phyloP scores from a whole-genome alignment of 1,140 invertebrate genomes.

The Zelostemma sp. region DNA sequence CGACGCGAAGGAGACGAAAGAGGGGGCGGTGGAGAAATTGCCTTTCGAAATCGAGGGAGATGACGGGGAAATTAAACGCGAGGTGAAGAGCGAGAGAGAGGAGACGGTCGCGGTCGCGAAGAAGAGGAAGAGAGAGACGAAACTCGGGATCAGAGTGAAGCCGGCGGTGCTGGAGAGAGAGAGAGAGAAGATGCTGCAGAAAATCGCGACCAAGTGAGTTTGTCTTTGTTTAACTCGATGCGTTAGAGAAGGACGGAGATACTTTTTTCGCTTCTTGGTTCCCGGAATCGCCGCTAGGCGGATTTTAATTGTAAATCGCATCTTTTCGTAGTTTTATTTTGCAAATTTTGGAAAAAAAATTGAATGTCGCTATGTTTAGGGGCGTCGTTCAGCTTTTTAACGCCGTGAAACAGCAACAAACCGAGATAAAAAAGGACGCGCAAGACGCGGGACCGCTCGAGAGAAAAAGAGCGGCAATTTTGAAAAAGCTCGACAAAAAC shows the following conservation, averaged over 20 bases:
- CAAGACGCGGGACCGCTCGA: slow-evolving; percentile 81
- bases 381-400: slow-evolving; percentile 95
- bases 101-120: too few species aligned
- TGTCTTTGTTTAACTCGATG: too few species aligned
- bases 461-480: slow-evolving; percentile 84
- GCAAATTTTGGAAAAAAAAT: too few species aligned
- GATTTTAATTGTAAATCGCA: too few species aligned
- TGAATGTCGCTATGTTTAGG: slow-evolving; percentile 74
- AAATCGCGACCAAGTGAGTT: slow-evolving; percentile 82
- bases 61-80: slow-evolving; percentile 64
- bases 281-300: too few species aligned
- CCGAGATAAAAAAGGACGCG: slow-evolving; percentile 80
- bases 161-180: slow-evolving; percentile 80
- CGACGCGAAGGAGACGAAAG: slow-evolving; percentile 66
- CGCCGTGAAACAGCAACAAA: slow-evolving; percentile 88
- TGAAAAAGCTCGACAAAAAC: slow-evolving; percentile 85
- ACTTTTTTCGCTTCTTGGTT: slow-evolving; percentile 12
- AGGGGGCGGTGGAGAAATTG: slow-evolving; percentile 62
- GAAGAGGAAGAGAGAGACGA: slow-evolving; percentile 70
- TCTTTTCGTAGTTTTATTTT: too few species aligned
- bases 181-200: slow-evolving; percentile 80
- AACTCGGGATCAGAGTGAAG: slow-evolving; percentile 79
- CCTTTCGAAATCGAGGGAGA: slow-evolving; percentile 71
- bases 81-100: slow-evolving; percentile 58
- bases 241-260: too few species aligned